Evolutionary conservation across 2,113 vertebrate species (phyloP).

Genomic region (Tonatia bakeri): DNA sequence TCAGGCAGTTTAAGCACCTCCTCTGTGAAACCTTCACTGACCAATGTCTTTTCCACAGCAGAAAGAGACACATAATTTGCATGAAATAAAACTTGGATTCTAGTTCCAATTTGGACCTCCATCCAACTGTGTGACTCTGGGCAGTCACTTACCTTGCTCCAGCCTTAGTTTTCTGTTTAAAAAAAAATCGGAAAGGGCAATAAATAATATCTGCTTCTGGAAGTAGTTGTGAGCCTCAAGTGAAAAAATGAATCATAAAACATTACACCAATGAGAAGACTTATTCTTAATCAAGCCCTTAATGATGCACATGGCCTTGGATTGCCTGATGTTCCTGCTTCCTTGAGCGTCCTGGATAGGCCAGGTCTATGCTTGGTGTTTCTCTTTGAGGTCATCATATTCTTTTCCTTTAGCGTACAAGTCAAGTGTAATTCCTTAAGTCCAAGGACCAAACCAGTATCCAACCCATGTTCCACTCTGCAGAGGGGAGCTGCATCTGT

Average conservation of each 20-base stretch:
- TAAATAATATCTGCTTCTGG: neutral
- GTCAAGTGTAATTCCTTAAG: neutral
- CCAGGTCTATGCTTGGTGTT: neutral
- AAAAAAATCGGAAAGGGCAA: neutral
- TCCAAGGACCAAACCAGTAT: neutral
- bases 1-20: neutral
- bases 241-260: neutral
- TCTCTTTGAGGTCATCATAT: neutral
- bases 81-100: neutral
- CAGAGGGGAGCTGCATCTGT: neutral
- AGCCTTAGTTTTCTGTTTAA: neutral
- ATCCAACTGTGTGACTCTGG: neutral
- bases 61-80: neutral
- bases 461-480: neutral
- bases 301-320: neutral
- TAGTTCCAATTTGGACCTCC: neutral
- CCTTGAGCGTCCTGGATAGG: neutral
- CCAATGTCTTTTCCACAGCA: neutral
- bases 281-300: neutral
- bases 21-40: conserved; percentile 35
- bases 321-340: neutral
- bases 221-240: neutral
- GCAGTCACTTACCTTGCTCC: neutral
- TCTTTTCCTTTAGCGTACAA: neutral
- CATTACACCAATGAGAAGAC: neutral